These are phyloP conservation scores for Molanna angustata DNA, from an alignment of 2,888 invertebrate species.

Conservation along the genomic window DNA sequence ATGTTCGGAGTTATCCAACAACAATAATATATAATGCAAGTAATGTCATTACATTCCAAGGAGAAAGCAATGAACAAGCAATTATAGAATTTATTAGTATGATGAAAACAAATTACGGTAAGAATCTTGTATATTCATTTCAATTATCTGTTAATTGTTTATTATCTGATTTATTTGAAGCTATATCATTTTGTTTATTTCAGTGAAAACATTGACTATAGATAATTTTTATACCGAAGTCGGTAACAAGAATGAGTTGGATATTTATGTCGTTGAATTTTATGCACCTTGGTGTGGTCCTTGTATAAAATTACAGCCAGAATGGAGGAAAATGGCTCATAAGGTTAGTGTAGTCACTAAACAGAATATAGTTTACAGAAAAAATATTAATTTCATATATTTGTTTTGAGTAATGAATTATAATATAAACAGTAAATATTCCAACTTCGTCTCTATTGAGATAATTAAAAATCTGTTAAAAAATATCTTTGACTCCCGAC, in stretches of 20 bases:
- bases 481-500: too few relatives aligned
- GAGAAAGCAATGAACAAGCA: slow-evolving; percentile 56
- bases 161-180: slow-evolving; percentile 3
- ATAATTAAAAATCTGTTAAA: too few relatives aligned
- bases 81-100: slow-evolving; percentile 66
- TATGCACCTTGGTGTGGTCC: slow-evolving; percentile 75
- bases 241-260: slow-evolving; percentile 49
- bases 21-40: slow-evolving; percentile 63
- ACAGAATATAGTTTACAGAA: too few relatives aligned
- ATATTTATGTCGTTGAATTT: slow-evolving; percentile 69
- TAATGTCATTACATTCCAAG: slow-evolving; percentile 54
- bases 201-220: slow-evolving; percentile 43
- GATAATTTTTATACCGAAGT: slow-evolving; percentile 55
- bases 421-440: too few relatives aligned
- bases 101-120: slow-evolving; percentile 52
- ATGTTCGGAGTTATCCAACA: slow-evolving; percentile 67
- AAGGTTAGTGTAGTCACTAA: slow-evolving; percentile 39
- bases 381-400: too few relatives aligned
- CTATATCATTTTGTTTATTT: slow-evolving; percentile 29
- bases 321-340: slow-evolving; percentile 65
- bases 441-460: too few relatives aligned
- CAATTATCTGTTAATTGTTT: too few relatives aligned
- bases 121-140: too few relatives aligned
- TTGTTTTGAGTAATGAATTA: too few relatives aligned
- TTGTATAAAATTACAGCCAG: slow-evolving; percentile 65